Conservation (phyloP, 2,113 vertebrate species). For the Dicentrarchus labrax region DNA sequence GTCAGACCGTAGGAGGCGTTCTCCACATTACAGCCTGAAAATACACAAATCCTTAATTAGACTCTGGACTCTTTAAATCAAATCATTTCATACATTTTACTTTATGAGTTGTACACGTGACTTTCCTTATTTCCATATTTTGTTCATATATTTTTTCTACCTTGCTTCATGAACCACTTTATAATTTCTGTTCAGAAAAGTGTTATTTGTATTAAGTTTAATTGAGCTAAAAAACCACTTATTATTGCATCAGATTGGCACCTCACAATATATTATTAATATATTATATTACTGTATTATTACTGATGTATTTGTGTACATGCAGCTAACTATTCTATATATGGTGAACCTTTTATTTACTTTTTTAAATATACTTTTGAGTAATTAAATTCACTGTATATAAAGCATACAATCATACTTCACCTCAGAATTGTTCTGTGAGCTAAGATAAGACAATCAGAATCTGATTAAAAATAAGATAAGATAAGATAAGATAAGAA, state of each 20-base stretch:
- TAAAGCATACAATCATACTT: too few species aligned
- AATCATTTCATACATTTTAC: not conserved
- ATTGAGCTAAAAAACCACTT: not conserved
- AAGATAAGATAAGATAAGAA: not conserved
- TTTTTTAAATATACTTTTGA: not conserved
- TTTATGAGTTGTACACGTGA: not conserved
- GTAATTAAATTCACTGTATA: not conserved
- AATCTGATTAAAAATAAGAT: too few species aligned
- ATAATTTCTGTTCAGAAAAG: not conserved
- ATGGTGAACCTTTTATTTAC: too few species aligned
- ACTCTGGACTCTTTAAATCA: not conserved
- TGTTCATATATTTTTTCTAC: not conserved
- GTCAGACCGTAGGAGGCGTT: slow-evolving; percentile 90
- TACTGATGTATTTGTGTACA: not conserved
- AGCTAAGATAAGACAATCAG: too few species aligned
- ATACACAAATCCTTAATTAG: not conserved
- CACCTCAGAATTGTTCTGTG: too few species aligned
- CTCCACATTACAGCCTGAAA: slow-evolving; percentile 95
- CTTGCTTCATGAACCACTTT: not conserved
- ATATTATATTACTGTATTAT: not conserved
- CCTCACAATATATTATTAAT: not conserved
- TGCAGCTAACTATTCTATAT: too few species aligned
- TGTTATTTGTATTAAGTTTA: not conserved
- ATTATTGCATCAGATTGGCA: not conserved
- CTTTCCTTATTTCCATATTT: not conserved